phyloP scores from a whole-genome alignment of 2,888 invertebrate genomes.

The Eupithecia inturbata region DNA sequence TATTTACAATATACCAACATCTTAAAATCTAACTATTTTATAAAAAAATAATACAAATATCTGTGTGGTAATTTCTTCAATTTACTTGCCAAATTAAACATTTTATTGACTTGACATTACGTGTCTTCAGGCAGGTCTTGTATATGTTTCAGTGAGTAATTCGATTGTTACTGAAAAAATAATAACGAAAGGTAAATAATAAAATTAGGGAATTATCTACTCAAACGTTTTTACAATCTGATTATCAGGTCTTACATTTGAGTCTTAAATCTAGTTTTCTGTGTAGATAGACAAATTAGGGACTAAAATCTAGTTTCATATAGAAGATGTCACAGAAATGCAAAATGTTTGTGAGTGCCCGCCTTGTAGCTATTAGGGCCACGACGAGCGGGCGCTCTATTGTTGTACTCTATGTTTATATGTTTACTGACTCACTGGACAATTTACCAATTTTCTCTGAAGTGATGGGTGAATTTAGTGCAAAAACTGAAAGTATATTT shows the following conservation, averaged over 20 bases:
- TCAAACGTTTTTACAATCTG: neutral
- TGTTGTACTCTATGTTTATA: no score
- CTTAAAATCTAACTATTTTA: constrained; percentile 10
- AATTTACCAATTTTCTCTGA: no score
- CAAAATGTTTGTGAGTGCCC: no score
- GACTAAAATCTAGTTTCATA: no score
- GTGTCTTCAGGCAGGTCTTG: neutral
- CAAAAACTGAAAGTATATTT: no score
- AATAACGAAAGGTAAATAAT: neutral
- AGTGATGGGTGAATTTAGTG: no score
- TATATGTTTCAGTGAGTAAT: neutral
- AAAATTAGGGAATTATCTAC: neutral
- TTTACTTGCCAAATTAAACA: neutral
- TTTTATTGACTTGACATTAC: neutral
- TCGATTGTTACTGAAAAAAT: neutral
- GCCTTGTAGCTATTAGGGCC: no score
- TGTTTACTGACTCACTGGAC: no score
- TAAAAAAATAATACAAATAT: neutral
- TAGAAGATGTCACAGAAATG: no score
- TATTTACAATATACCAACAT: constrained; percentile 22
- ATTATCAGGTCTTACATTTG: neutral
- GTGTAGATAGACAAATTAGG: no score
- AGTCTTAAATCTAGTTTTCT: no score
- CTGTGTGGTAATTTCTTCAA: neutral
- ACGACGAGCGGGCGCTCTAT: no score